Conservation (phyloP, 1,140 invertebrate species). For the Matsumurasca onukii region DNA sequence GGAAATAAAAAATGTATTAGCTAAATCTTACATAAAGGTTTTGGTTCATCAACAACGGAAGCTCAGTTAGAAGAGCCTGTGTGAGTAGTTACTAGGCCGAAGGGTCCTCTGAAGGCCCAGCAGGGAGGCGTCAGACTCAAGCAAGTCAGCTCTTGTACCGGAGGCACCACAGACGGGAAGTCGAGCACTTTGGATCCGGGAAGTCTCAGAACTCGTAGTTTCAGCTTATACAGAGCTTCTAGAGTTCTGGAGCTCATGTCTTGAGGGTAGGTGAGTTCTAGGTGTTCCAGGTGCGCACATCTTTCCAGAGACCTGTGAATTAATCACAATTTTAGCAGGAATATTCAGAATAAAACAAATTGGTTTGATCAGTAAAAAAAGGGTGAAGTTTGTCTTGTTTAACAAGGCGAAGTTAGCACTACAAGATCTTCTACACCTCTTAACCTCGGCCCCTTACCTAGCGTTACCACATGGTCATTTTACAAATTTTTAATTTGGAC, state of each 20-base stretch:
- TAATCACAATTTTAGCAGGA: neutral
- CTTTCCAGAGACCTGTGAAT: neutral
- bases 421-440: neutral
- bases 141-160: neutral
- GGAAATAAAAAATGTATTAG: no score
- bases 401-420: neutral
- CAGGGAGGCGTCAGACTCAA: neutral
- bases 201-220: neutral
- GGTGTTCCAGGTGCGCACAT: neutral
- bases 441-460: neutral
- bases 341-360: neutral
- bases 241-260: neutral
- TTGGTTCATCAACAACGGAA: no score
- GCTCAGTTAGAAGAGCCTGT: neutral
- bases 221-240: neutral
- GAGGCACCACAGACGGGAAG: neutral
- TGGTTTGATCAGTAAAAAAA: neutral
- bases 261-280: neutral
- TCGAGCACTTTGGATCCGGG: neutral
- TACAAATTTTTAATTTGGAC: neutral
- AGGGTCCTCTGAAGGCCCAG: constrained; percentile 1
- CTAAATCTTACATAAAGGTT: no score
- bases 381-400: neutral
- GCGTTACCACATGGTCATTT: neutral
- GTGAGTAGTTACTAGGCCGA: constrained; percentile 1